Evolutionary conservation across 2,888 invertebrate species (phyloP).

Genomic region (Parnassius smintheus): DNA sequence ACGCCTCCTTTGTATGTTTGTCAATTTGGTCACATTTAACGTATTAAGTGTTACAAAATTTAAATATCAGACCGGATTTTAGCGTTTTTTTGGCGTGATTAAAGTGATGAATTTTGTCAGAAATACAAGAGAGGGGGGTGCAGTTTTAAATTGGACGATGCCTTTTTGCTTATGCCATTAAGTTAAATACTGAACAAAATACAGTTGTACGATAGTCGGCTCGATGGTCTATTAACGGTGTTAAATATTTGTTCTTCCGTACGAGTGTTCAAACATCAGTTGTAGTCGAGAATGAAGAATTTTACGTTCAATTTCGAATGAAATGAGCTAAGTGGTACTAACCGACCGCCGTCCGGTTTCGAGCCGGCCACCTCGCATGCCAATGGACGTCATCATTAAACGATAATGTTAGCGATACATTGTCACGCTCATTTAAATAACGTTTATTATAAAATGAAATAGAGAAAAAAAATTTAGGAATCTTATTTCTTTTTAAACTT

Average conservation of each 20-base stretch:
- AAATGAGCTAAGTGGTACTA: constrained; percentile 21
- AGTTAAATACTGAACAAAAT: background rate
- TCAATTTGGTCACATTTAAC: no score
- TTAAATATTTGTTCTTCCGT: constrained; percentile 15
- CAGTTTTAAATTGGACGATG: no score
- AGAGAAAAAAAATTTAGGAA: background rate
- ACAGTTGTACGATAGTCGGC: background rate
- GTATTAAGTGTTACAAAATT: no score
- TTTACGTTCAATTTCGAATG: constrained; percentile 20
- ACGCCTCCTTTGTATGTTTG: no score
- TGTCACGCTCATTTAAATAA: background rate
- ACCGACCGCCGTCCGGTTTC: constrained; percentile 18
- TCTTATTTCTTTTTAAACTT: no score
- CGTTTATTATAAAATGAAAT: background rate
- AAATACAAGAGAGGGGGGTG: no score
- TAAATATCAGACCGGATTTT: no score
- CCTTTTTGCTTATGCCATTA: background rate
- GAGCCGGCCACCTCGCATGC: constrained; percentile 10
- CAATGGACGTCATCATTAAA: constrained; percentile 17
- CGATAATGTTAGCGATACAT: constrained; percentile 14
- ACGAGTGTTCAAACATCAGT: constrained; percentile 17
- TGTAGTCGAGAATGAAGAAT: constrained; percentile 13
- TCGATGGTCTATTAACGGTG: background rate
- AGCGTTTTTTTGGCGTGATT: no score
- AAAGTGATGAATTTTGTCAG: no score